Conservation (phyloP, 1,140 invertebrate genomes). For the Apis dorsata region DNA sequence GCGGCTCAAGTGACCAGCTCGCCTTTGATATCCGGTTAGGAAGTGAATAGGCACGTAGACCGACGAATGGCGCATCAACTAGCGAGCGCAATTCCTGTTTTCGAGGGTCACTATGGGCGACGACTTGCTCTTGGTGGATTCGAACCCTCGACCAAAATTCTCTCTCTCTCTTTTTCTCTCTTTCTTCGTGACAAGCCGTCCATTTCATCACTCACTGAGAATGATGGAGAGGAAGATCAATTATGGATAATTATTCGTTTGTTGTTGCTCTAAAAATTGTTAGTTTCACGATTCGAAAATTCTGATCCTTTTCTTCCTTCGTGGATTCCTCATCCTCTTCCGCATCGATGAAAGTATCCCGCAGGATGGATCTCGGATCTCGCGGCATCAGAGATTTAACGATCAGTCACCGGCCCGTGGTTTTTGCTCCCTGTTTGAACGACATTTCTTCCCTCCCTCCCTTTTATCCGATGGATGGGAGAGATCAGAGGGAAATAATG, state of each 20-base stretch:
- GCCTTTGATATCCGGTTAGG: conserved; percentile 29
- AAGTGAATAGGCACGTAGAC: conserved; percentile 48
- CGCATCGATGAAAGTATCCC: not conserved
- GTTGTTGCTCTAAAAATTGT: conserved; percentile 4
- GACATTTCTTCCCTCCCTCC: not conserved
- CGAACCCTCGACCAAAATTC: conserved; percentile 18
- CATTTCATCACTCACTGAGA: not conserved
- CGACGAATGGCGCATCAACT: conserved; percentile 37
- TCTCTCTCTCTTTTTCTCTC: not conserved
- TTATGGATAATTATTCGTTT: conserved; percentile 64
- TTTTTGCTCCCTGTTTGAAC: conserved; percentile 4
- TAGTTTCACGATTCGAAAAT: not conserved
- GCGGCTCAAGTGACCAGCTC: conserved; percentile 26
- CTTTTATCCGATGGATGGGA: not conserved
- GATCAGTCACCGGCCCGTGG: conserved; percentile 1
- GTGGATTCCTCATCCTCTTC: not conserved
- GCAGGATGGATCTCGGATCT: not conserved
- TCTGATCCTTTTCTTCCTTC: too few relatives aligned
- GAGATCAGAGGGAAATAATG: conserved; percentile 16
- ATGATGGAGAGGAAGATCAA: conserved; percentile 44
- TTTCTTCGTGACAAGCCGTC: not conserved
- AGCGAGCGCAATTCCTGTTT: conserved; percentile 58
- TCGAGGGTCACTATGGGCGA: conserved; percentile 45
- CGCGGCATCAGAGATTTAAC: conserved; percentile 6
- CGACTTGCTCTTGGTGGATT: not conserved